Conservation (phyloP, 2,888 invertebrate species). For the Atrina japonica region DNA sequence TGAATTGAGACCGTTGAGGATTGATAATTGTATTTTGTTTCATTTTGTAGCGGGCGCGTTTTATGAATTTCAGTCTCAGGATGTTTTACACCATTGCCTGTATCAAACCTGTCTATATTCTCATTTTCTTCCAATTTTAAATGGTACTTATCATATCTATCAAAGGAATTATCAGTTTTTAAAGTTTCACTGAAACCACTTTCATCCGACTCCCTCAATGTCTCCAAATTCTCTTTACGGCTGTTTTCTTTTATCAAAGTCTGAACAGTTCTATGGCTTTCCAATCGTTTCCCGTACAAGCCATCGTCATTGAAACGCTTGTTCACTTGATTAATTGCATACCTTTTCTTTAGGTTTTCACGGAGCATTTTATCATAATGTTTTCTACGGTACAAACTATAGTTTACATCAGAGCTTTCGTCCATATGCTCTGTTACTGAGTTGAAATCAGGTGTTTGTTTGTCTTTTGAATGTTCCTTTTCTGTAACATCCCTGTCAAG, state of each 20-base stretch:
- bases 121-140: too few relatives aligned
- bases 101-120: too few relatives aligned
- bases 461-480: too few relatives aligned
- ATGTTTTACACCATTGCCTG: too few relatives aligned
- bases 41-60: too few relatives aligned
- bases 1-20: too few relatives aligned
- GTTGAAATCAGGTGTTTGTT: too few relatives aligned
- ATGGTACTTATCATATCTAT: background rate
- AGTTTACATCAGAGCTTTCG: too few relatives aligned
- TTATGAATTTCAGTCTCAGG: too few relatives aligned
- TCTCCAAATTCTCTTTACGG: background rate
- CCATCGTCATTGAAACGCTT: background rate
- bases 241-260: conserved; percentile 3
- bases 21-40: too few relatives aligned
- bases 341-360: background rate
- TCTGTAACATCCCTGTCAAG: too few relatives aligned
- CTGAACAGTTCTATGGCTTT: conserved; percentile 10
- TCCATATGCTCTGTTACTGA: too few relatives aligned
- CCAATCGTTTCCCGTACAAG: conserved; percentile 8
- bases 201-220: background rate
- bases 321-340: background rate
- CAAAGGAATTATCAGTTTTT: conserved; percentile 8
- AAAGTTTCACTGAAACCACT: background rate
- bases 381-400: background rate
- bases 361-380: conserved; percentile 8